A percentile compares a stretch with the other conserved stretches of the same genome.
phyloP scores from a whole-genome alignment of 2,888 invertebrate species.

The Oxyscelio sp. region DNA sequence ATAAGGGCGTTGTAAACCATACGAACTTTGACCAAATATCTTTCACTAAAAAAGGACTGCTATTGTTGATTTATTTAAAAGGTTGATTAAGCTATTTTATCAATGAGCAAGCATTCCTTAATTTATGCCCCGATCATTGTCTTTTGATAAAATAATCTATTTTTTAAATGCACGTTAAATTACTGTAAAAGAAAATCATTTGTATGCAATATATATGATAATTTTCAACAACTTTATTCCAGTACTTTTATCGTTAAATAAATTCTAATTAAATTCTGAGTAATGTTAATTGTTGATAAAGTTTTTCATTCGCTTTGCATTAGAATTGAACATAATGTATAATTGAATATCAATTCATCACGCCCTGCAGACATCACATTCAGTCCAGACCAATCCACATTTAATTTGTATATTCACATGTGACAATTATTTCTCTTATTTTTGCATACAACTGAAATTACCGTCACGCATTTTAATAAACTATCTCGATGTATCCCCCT shows the following conservation, averaged over 20 bases:
- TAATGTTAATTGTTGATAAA: too few species aligned
- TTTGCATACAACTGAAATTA: slow-evolving; percentile 46
- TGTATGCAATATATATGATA: too few species aligned
- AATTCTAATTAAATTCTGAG: too few species aligned
- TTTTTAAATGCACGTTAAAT: too few species aligned
- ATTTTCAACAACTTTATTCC: too few species aligned
- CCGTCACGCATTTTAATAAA: slow-evolving; percentile 26
- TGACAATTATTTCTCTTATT: slow-evolving; percentile 45
- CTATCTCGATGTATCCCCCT: slow-evolving; percentile 43
- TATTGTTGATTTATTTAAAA: slow-evolving; percentile 32
- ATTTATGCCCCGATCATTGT: background rate
- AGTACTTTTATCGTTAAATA: too few species aligned
- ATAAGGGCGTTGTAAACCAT: slow-evolving; percentile 29
- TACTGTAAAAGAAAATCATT: too few species aligned
- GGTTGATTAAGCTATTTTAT: slow-evolving; percentile 15
- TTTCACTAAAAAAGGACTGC: background rate
- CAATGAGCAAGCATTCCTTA: background rate
- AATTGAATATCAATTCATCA: slow-evolving; percentile 20
- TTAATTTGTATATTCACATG: slow-evolving; percentile 6
- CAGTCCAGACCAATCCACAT: slow-evolving; percentile 24
- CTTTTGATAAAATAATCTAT: background rate
- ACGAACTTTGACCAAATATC: slow-evolving; percentile 63
- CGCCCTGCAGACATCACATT: slow-evolving; percentile 29
- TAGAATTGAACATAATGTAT: too few species aligned
- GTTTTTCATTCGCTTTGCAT: too few species aligned